phyloP scores from a whole-genome alignment of 1,140 invertebrate species.

The Lordiphosa clarofinis region DNA sequence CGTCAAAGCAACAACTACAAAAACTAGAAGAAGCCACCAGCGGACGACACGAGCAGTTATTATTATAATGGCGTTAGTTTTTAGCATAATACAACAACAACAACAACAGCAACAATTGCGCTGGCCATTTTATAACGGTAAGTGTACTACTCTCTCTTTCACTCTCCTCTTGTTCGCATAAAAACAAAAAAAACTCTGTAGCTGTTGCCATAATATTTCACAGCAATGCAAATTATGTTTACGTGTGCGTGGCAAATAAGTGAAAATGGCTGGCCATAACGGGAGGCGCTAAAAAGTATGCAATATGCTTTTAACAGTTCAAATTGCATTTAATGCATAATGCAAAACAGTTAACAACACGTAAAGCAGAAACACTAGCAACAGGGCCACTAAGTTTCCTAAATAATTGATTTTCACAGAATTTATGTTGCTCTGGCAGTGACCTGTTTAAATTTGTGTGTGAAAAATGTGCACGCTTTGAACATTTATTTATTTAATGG shows the following conservation, averaged over 20 bases:
- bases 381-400: too few species aligned
- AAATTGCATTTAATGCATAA: constrained; percentile 64
- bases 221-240: constrained; percentile 62
- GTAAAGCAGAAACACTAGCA: not conserved
- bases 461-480: too few species aligned
- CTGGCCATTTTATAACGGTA: constrained; percentile 63
- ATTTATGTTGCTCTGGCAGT: too few species aligned
- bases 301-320: constrained; percentile 62
- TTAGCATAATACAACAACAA: constrained; percentile 65
- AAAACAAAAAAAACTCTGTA: constrained; percentile 31
- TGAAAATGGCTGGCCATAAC: constrained; percentile 21
- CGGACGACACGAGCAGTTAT: constrained; percentile 46
- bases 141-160: constrained; percentile 31
- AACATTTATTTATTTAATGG: too few species aligned
- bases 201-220: constrained; percentile 61
- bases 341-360: constrained; percentile 37
- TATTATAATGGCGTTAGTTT: constrained; percentile 70
- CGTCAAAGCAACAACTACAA: constrained; percentile 10
- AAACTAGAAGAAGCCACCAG: constrained; percentile 1
- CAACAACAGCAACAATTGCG: constrained; percentile 28
- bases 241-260: constrained; percentile 44
- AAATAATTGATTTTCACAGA: too few species aligned
- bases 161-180: constrained; percentile 3
- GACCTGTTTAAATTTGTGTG: too few species aligned
- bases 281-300: constrained; percentile 7